Percentiles rank a stretch among this genome's conserved stretches.
Conservation (phyloP, 2,797 vertebrate genomes). For the Betta splendens region DNA sequence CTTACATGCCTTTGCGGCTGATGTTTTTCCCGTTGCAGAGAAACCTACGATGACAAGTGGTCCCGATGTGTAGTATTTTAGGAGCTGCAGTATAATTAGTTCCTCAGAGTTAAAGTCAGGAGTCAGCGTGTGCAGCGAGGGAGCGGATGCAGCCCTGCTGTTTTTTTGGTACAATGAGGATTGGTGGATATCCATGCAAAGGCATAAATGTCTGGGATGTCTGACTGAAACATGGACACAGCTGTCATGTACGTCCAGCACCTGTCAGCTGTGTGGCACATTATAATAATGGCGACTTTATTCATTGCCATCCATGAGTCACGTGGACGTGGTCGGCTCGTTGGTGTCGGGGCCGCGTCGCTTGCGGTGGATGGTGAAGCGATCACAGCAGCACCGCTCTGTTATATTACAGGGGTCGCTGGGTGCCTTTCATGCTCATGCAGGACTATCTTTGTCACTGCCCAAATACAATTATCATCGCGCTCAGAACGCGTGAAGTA, state of each 20-base stretch:
- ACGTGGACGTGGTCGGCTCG: constrained; percentile 9
- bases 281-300: constrained; percentile 1
- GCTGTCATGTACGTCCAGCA: neutral
- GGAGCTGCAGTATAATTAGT: constrained; percentile 16
- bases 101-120: constrained; percentile 11
- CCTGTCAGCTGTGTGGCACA: neutral
- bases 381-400: neutral
- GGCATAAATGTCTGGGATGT: neutral
- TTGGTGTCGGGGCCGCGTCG: constrained; percentile 11
- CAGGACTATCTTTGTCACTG: neutral
- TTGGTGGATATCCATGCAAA: neutral
- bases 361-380: neutral
- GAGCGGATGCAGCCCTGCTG: no score
- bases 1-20: neutral
- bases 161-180: neutral
- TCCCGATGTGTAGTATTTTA: neutral
- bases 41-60: constrained; percentile 14
- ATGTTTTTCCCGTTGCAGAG: constrained; percentile 6
- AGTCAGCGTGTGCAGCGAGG: no score
- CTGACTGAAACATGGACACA: neutral
- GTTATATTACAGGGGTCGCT: no score
- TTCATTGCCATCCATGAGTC: constrained; percentile 1
- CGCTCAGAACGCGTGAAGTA: neutral
- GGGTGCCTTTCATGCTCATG: neutral
- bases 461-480: neutral